phyloP scores from a whole-genome alignment of 2,113 vertebrate genomes.

The Bubo bubo region DNA sequence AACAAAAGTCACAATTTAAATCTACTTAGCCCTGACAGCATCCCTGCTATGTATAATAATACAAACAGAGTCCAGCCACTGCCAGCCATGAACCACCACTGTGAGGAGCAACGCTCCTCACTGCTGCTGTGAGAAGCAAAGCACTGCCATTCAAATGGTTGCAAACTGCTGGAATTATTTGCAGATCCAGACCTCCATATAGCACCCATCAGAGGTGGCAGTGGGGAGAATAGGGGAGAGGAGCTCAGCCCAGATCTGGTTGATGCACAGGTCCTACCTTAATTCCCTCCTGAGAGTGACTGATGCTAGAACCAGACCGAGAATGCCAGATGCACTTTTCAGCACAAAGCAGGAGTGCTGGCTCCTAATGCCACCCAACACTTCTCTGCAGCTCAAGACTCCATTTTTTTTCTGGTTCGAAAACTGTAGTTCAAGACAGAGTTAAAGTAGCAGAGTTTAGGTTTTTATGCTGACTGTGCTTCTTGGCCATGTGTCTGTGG shows the following conservation, averaged over 20 bases:
- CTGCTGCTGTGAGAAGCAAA: background rate
- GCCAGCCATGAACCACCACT: background rate
- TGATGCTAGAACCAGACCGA: accelerated
- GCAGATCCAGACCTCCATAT: too few species aligned
- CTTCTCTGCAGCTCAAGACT: background rate
- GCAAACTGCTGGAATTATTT: background rate
- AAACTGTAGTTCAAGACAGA: background rate
- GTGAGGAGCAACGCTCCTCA: background rate
- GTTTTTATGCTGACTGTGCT: background rate
- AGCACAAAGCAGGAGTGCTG: background rate
- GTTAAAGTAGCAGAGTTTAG: background rate
- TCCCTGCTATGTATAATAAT: accelerated
- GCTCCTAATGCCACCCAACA: background rate
- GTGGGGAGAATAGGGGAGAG: background rate
- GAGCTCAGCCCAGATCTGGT: background rate
- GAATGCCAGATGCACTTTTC: background rate
- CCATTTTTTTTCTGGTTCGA: background rate
- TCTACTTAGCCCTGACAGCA: background rate
- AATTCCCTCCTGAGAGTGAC: background rate
- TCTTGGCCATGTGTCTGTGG: background rate
- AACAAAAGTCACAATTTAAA: background rate
- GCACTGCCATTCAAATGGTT: too few species aligned
- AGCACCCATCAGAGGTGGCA: background rate
- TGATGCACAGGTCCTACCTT: background rate
- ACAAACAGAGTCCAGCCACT: background rate